Base-by-base conservation (phyloP, 2,113 vertebrate species). In the Aspidoscelis tigris region DNA sequence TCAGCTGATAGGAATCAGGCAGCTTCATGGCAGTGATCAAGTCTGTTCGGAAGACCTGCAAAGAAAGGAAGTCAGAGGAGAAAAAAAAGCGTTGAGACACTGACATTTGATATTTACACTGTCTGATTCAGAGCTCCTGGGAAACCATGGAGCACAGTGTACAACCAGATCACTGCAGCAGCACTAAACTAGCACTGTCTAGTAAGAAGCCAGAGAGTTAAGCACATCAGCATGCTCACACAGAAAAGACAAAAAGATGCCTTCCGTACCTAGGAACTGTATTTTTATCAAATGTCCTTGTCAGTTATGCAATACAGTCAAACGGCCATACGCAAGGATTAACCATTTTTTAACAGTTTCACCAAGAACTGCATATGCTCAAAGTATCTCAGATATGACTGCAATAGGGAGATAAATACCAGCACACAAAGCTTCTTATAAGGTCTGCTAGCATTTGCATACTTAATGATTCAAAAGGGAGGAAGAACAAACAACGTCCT, bases 11-110 rank as follows among this genome's bases (percentile, higher is more conserved):
- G n/a, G 98, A 98, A 95, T 99, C 99, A 47, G 98, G 98, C 78
- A 99, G 91, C 94, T 99, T 99, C 99, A 99, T 99, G 87, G 98
- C 99, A 7, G 98, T 99, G 96, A 99, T 99, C 90, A 99, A 95
- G 95, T 99, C 99, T 12, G 98, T 99, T 93, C 99, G 95, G 95
- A 99, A 99, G 88, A 99, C 98, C 99, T 99, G 96, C 87, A 88
- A 90, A 91, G 89, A 89, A 92, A 93, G 90, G 55, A 87, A 93
- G 78, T 87, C 84, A 93, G 88, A 84, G 77, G 90, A 80, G 91
- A 77, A 85, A 91, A 92, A 58, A 92, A 88, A 71, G 22, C 21
- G 44, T 3, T 93, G 89, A 85, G 88, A 92, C 92, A 93, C 76
- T 83, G 93, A 93, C 90, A 93, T 86, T 89, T 75, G 90, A 89